Conservation (phyloP, 2,888 invertebrate genomes). For the Tridacna crocea region DNA sequence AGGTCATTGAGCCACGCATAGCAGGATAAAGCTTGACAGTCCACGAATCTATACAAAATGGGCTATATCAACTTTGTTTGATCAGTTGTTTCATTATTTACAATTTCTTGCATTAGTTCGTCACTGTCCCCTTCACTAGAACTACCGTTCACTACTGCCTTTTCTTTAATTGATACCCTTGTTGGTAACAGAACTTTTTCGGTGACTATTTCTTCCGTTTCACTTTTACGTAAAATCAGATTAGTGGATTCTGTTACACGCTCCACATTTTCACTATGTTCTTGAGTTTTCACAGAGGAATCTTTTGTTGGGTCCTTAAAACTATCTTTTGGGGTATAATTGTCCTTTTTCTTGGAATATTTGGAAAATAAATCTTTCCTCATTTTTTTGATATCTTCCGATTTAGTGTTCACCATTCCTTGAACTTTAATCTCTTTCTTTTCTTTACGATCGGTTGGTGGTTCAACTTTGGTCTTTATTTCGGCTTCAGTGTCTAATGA, state of each 20-base stretch:
- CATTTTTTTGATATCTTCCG: constrained; percentile 23
- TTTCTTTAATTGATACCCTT: constrained; percentile 4
- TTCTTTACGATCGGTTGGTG: background rate
- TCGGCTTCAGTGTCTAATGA: constrained; percentile 25
- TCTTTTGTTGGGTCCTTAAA: background rate
- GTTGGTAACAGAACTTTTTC: constrained; percentile 15
- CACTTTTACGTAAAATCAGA: background rate
- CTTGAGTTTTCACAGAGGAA: background rate
- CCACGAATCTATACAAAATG: no score
- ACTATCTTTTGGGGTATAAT: background rate
- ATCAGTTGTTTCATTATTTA: constrained; percentile 28
- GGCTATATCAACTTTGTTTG: constrained; percentile 36
- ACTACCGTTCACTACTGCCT: background rate
- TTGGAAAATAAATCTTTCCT: constrained; percentile 7
- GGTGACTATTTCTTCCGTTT: constrained; percentile 17
- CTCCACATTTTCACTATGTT: background rate
- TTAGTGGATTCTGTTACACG: background rate
- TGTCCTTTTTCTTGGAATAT: background rate
- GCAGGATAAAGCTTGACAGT: no score
- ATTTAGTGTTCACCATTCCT: constrained; percentile 23
- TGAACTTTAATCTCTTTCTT: constrained; percentile 1
- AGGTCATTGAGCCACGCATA: no score
- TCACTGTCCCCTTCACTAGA: constrained; percentile 23
- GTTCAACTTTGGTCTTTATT: background rate
- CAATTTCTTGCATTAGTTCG: constrained; percentile 11